A percentile compares a stretch with the other conserved stretches of the same genome.
Evolutionary conservation across 2,797 vertebrate species (phyloP).

Genomic region (Phataginus tetradactyla): DNA sequence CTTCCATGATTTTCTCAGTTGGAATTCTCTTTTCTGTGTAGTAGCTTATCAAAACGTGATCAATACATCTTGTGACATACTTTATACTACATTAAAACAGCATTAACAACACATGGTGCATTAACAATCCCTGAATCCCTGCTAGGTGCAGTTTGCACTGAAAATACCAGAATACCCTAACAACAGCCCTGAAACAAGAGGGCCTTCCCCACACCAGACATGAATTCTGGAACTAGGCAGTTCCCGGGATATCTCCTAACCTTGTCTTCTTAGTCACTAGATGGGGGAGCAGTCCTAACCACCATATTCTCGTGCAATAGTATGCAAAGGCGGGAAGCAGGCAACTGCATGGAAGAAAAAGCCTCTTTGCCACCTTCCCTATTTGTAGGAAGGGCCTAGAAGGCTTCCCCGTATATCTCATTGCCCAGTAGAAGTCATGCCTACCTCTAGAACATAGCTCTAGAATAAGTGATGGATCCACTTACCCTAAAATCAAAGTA

Average conservation of each 20-base stretch:
- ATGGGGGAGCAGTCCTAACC: accelerated
- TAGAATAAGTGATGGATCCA: background rate
- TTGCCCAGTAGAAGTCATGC: background rate
- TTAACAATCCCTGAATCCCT: background rate
- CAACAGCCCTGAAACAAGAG: background rate
- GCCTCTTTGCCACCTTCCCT: background rate
- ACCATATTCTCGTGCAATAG: background rate
- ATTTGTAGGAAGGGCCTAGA: background rate
- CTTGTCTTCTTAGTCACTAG: background rate
- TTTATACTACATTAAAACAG: background rate
- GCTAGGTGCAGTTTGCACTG: background rate
- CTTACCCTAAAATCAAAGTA: background rate
- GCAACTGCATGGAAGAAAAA: background rate
- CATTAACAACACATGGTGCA: background rate
- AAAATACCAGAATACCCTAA: background rate
- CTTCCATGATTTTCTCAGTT: background rate
- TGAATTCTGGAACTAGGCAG: background rate
- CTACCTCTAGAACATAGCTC: background rate
- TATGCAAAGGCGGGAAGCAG: background rate
- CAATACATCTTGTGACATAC: background rate
- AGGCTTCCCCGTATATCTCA: background rate
- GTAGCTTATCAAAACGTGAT: background rate
- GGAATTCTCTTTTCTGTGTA: background rate
- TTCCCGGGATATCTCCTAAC: background rate
- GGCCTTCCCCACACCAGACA: background rate